Percentiles rank a stretch among this genome's conserved stretches.
Conservation (phyloP, 2,888 invertebrate species). For the Agriopis aurantiaria region DNA sequence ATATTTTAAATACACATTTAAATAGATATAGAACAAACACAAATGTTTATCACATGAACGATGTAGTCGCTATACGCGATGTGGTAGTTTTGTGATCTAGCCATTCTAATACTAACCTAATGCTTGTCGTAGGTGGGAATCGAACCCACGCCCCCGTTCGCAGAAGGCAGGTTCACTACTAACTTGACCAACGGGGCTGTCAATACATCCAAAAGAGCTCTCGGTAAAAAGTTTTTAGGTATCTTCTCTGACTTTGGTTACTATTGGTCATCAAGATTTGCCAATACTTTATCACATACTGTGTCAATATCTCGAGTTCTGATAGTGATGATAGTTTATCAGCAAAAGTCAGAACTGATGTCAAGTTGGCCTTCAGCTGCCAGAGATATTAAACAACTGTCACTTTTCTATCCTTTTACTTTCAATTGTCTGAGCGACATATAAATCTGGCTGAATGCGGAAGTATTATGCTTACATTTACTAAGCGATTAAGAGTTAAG, state of each 20-base stretch:
- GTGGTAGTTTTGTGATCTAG: too few species aligned
- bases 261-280: background rate
- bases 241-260: background rate
- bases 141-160: too few species aligned
- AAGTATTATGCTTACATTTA: conserved; percentile 18
- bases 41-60: too few species aligned
- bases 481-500: conserved; percentile 17
- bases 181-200: too few species aligned
- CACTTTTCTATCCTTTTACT: conserved; percentile 10
- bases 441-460: conserved; percentile 23
- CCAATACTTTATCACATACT: conserved; percentile 5
- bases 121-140: too few species aligned
- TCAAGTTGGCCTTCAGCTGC: conserved; percentile 22
- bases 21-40: too few species aligned
- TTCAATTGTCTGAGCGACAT: conserved; percentile 12
- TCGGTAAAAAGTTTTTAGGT: background rate
- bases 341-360: conserved; percentile 5
- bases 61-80: too few species aligned
- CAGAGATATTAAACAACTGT: conserved; percentile 13
- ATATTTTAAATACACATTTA: too few species aligned
- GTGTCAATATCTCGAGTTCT: conserved; percentile 10
- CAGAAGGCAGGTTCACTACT: too few species aligned
- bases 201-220: background rate
- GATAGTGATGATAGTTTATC: conserved; percentile 11
- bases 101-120: too few species aligned